Conservation (phyloP, 2,797 vertebrate genomes). For the Enteromius trimaculatus region DNA sequence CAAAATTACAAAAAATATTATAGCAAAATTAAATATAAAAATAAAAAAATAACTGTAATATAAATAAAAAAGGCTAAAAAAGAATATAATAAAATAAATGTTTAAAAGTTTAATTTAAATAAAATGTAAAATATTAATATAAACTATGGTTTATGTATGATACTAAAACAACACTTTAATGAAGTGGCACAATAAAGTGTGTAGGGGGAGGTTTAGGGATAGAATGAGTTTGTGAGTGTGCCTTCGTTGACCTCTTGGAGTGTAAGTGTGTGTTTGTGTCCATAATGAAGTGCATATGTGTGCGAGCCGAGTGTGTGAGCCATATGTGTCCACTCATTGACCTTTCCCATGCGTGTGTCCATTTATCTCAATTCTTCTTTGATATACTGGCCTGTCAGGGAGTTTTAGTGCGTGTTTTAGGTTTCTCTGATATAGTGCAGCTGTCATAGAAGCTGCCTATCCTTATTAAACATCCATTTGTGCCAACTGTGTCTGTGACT, state of each 20-base stretch:
- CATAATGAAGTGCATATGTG: constrained; percentile 57
- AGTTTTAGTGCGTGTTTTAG: constrained; percentile 22
- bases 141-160: background rate
- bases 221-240: constrained; percentile 29
- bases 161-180: background rate
- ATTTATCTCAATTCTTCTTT: constrained; percentile 44
- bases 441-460: constrained; percentile 22
- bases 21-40: background rate
- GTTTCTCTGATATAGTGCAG: constrained; percentile 26
- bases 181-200: constrained; percentile 37
- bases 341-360: constrained; percentile 39
- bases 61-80: background rate
- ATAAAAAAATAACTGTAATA: background rate
- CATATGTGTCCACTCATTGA: constrained; percentile 51
- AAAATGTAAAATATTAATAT: background rate
- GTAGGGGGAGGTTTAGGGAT: constrained; percentile 22
- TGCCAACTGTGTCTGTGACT: constrained; percentile 45
- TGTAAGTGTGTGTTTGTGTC: constrained; percentile 55
- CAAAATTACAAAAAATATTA: background rate
- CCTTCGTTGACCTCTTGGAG: constrained; percentile 39
- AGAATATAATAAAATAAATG: background rate
- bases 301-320: constrained; percentile 42
- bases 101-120: background rate
- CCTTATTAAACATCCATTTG: constrained; percentile 39
- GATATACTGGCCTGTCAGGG: constrained; percentile 25